Conservation (phyloP, 2,113 vertebrate species). For the Corapipo altera region DNA sequence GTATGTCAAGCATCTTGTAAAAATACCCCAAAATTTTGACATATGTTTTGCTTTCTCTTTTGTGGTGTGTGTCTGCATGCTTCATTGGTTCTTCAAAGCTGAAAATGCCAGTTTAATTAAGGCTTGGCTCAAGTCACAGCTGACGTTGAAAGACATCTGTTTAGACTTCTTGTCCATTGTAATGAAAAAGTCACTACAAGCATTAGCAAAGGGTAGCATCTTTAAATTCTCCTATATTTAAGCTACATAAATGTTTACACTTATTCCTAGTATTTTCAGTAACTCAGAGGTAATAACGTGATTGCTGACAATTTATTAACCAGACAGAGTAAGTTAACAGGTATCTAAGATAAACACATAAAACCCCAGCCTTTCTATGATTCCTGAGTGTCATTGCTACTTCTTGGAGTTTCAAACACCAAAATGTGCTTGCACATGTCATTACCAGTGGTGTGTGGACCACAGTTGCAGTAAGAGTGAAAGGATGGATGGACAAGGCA, state of each 20-base stretch:
- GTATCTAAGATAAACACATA: not conserved
- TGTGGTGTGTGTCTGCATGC: not conserved
- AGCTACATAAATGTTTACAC: not conserved
- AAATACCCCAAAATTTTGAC: not conserved
- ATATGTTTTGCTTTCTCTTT: not conserved
- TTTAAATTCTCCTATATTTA: not conserved
- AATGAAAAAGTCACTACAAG: not conserved
- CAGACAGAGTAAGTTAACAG: not conserved
- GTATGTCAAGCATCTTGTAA: not conserved
- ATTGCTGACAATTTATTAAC: not conserved
- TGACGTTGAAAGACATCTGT: not conserved
- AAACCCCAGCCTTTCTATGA: not conserved
- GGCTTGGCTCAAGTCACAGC: not conserved
- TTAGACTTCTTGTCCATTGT: not conserved
- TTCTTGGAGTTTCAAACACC: not conserved
- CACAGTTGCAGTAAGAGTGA: not conserved
- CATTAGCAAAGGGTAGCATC: not conserved
- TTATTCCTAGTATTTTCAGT: not conserved
- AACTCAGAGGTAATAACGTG: not conserved
- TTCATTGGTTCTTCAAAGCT: not conserved
- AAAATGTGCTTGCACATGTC: not conserved
- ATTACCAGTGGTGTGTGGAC: not conserved
- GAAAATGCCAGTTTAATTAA: not conserved
- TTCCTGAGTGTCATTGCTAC: not conserved
- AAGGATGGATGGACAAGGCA: not conserved